Evolutionary conservation across 2,888 invertebrate genomes (phyloP).

Genomic region (Spisula solida): DNA sequence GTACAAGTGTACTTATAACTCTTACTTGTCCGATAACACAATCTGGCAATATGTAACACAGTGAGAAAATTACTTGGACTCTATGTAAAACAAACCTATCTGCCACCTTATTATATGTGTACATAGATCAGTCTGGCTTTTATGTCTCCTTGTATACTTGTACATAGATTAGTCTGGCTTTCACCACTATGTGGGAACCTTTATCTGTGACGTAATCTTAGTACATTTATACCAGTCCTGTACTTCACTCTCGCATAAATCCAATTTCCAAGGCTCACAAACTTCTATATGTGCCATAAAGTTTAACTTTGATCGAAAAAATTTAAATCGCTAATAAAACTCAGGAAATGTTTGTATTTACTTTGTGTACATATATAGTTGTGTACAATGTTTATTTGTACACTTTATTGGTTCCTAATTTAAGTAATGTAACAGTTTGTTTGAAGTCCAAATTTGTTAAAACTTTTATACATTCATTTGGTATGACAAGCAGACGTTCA

Average conservation of each 20-base stretch:
- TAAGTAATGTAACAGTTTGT: too few relatives aligned
- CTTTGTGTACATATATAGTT: background rate
- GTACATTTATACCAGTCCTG: background rate
- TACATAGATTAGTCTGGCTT: too few relatives aligned
- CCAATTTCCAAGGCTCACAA: background rate
- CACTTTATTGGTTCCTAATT: background rate
- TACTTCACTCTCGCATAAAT: background rate
- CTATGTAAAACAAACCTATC: too few relatives aligned
- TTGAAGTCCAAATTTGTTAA: too few relatives aligned
- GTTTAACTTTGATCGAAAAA: background rate
- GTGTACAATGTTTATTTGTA: constrained; percentile 5
- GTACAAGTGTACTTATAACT: too few relatives aligned
- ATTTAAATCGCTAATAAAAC: background rate
- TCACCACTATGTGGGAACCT: background rate
- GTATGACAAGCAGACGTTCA: background rate
- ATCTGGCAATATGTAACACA: too few relatives aligned
- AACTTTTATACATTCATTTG: too few relatives aligned
- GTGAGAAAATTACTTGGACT: too few relatives aligned
- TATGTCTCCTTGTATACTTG: too few relatives aligned
- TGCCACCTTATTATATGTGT: too few relatives aligned
- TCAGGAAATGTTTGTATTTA: background rate
- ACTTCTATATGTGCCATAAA: background rate
- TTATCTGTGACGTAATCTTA: background rate
- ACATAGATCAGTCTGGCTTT: too few relatives aligned
- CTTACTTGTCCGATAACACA: too few relatives aligned